Evolutionary conservation across 2,797 vertebrate genomes (phyloP), one percentile per base, ranked within the genome.

Genomic region (Poecile montanus): DNA sequence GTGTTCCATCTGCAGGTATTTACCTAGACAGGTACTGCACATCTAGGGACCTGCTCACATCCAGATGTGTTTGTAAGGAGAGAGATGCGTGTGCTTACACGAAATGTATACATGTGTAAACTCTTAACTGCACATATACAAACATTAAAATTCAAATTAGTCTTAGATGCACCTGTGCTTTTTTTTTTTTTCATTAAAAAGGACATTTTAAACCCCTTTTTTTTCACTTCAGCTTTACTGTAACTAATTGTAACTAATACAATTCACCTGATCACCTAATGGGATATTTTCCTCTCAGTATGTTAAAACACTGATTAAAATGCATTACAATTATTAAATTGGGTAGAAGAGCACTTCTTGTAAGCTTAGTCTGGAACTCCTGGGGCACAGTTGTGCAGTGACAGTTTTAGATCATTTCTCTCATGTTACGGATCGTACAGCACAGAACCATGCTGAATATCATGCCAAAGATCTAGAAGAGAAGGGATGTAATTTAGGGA

Each of bases 381-480:
- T 74, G 80, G 90, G 36, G 20, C 67, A 92, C 6, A 50, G 74
- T 67, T 93, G 84, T 51, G 62, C 76, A 88, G 92, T 94, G 93
- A 88, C 77, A 62, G 65, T 83, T 96, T 98, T 98, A 99, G 97
- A 99, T 99, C 93, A 99, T 98, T 94, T 99, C 99, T 96, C 98
- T 98, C 93, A 98, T 99, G 98, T 98, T 99, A 94, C 99, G 98
- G 97, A 99, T 99, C 13, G 98, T 99, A 96, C 99, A 99, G 96
- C 99, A 99, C 71, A 99, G 98, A 88, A 99, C 98, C 99, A 99
- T 99, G 96, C 99, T 99, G 98, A 99, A 99, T 97, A 99, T 98
- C 99, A 99, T 99, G 63, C 99, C 99, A 67, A 99, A 98, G 93
- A 99, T 98, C 99, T 99, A 98, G 85, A 97, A 97, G 70, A 97